Evolutionary conservation across 92 coral and sea anemone genomes (phyloP).

Genomic region (Virgularia gustaviana): DNA sequence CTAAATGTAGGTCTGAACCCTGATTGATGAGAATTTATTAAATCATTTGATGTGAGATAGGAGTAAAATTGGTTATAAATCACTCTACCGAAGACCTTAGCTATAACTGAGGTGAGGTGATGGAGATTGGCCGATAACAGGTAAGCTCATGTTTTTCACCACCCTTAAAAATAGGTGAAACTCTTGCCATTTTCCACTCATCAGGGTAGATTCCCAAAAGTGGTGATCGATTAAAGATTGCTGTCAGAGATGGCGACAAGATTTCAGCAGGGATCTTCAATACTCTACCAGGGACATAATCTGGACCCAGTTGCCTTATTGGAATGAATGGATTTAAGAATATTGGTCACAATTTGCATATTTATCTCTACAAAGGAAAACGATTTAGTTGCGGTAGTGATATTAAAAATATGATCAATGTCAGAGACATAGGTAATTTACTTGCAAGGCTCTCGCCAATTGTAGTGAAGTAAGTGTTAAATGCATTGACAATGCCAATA

Average conservation of each 20-base stretch:
- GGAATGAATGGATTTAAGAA: not conserved
- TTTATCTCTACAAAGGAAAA: not conserved
- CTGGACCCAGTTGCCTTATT: not conserved
- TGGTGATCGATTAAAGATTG: constrained; percentile 38
- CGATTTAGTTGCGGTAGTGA: not conserved
- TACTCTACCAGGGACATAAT: not conserved
- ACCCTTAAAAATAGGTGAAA: constrained; percentile 41
- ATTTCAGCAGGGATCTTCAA: too few species aligned
- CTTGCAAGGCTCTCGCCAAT: not conserved
- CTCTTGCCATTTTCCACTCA: constrained; percentile 47
- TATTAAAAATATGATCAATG: not conserved
- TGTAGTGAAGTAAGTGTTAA: not conserved
- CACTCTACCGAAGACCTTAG: constrained; percentile 45
- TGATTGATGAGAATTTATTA: not conserved
- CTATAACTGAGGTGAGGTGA: constrained; percentile 44
- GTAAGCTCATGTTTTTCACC: constrained; percentile 40
- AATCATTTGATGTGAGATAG: constrained; percentile 5
- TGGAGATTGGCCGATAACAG: constrained; percentile 40
- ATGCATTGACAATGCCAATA: not conserved
- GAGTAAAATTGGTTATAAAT: constrained; percentile 44
- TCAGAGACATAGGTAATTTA: not conserved
- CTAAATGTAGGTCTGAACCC: not conserved
- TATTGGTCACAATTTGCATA: not conserved
- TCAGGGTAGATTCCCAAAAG: constrained; percentile 35
- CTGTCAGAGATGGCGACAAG: constrained; percentile 50